Conservation (phyloP, 2,888 invertebrate genomes). For the Argyresthia goedartella region DNA sequence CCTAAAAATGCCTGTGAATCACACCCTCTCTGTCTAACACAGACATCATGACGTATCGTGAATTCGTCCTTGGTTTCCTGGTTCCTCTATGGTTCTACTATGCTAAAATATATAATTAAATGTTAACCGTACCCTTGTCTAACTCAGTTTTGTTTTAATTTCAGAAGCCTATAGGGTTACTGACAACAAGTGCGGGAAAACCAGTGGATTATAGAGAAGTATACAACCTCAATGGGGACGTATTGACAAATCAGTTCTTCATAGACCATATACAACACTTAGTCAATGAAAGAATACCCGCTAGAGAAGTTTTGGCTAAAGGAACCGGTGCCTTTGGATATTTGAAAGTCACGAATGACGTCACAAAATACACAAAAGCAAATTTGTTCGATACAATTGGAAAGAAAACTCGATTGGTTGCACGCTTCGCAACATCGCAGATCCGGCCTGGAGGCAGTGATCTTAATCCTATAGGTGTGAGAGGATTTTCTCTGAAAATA, state of each 20-base stretch:
- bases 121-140: too few species aligned
- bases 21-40: too few species aligned
- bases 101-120: too few species aligned
- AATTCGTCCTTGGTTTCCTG: too few species aligned
- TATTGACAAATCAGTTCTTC: slow-evolving; percentile 81
- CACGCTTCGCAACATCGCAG: slow-evolving; percentile 71
- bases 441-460: slow-evolving; percentile 75
- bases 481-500: slow-evolving; percentile 45
- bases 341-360: slow-evolving; percentile 83
- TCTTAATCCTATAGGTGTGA: slow-evolving; percentile 27
- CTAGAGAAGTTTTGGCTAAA: slow-evolving; percentile 90
- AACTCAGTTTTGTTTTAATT: slow-evolving; percentile 5
- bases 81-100: too few species aligned
- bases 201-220: slow-evolving; percentile 77
- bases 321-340: slow-evolving; percentile 86
- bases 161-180: slow-evolving; percentile 32
- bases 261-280: slow-evolving; percentile 81
- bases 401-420: slow-evolving; percentile 61
- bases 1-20: too few species aligned
- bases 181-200: slow-evolving; percentile 79
- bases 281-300: slow-evolving; percentile 87
- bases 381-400: slow-evolving; percentile 63
- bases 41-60: too few species aligned
- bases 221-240: slow-evolving; percentile 78
- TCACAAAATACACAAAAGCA: slow-evolving; percentile 67